Evolutionary conservation across 2,888 invertebrate species (phyloP), one percentile per base, ranked within the genome.

Genomic region (Bibio marci): DNA sequence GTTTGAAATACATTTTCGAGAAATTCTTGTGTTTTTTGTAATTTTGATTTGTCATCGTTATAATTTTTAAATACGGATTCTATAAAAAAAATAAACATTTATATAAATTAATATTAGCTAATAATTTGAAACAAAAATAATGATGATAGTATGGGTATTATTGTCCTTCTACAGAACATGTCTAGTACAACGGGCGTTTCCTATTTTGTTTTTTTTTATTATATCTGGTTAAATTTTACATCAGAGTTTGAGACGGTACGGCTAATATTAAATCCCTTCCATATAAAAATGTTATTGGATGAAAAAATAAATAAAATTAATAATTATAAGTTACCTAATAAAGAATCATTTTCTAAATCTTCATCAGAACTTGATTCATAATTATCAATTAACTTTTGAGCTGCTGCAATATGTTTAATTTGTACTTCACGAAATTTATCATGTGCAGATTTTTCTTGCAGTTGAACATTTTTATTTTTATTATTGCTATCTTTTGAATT

Each of bases 1-100:
- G 22, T 6, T 50, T 79, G 75, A 47, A 88, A 71, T 0, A 77
- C 70, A 57, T 87, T 83, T 53, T 82, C 77, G 38, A 91, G 62
- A 53, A 80, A 76, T 36, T 73, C 71, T 51, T 76, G 71, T 4
- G 82, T 81, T 49, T 76, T 65, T 35, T 63, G 63, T 7, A 68
- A 52, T 48, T 67, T 64, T 26, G 56, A 63, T 38, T 52, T 53
- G 43, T 59, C 53, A 3, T 60, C 64, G 15, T 61, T 59, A 44
- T 71, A 73, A 17, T 61, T 59, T 44, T 65, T 61, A 31, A 70
- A 60, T 15, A 71, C 57, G 2, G 59, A 55, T 43, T 61, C 70
- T 70, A 45, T 32, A 49, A 45, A 22, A 32, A 40, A 25, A 35
- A n/a, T n/a, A n/a, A n/a, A n/a, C n/a, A n/a, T n/a, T n/a, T n/a